These are phyloP conservation scores for Procambarus clarkii DNA, from an alignment of 1,140 invertebrate species.

Conservation along the genomic window DNA sequence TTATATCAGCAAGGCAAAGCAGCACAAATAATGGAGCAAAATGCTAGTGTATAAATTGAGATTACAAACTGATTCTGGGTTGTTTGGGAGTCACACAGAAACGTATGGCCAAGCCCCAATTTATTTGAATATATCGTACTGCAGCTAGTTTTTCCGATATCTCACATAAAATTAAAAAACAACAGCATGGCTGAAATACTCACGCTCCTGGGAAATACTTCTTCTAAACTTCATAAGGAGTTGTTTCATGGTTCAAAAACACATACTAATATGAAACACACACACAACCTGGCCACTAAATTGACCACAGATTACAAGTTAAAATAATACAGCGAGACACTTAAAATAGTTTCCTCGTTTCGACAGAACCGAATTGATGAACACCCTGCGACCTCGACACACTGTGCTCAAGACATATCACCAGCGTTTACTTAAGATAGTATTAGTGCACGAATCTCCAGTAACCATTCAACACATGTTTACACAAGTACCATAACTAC, in stretches of 20 bases:
- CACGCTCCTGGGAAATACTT: conserved; percentile 62
- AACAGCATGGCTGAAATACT: conserved; percentile 34
- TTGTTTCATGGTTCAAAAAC: conserved; percentile 51
- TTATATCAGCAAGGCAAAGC: no score
- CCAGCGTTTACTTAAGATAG: background rate
- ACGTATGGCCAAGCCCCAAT: background rate
- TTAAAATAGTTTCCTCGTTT: background rate
- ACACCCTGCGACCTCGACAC: background rate
- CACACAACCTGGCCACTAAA: conserved; percentile 1
- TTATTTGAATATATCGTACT: background rate
- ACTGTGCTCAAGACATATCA: background rate
- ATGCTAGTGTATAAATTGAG: background rate
- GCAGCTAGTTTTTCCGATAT: background rate
- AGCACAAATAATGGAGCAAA: background rate
- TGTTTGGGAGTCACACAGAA: background rate
- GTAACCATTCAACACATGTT: conserved; percentile 1
- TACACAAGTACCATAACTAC: conserved; percentile 8
- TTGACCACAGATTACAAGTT: background rate
- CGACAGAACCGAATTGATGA: background rate
- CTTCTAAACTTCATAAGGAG: conserved; percentile 65
- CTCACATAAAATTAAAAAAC: conserved; percentile 9
- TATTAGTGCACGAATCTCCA: conserved; percentile 5
- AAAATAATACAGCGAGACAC: background rate
- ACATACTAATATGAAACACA: conserved; percentile 1
- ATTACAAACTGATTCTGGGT: background rate